Evolutionary conservation across 2,888 invertebrate species (phyloP).

Genomic region (Chymomyza fuscimana): DNA sequence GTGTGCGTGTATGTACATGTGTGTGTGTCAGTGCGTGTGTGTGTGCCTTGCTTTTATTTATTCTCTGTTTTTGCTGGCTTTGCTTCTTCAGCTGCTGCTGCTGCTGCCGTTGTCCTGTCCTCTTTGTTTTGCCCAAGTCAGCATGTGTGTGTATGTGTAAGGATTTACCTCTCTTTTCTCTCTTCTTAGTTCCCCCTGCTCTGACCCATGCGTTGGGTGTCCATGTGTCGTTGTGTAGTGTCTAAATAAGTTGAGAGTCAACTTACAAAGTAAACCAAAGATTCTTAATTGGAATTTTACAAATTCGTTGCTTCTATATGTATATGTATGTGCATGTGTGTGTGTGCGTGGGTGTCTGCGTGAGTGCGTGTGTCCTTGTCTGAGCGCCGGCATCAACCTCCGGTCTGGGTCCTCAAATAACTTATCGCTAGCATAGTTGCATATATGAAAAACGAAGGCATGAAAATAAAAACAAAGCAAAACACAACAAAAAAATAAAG

Average conservation of each 20-base stretch:
- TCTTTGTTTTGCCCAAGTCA: slow-evolving; percentile 64
- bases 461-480: slow-evolving; percentile 44
- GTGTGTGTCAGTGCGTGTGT: slow-evolving; percentile 2
- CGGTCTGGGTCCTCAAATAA: slow-evolving; percentile 61
- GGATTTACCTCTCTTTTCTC: slow-evolving; percentile 49
- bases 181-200: slow-evolving; percentile 1
- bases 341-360: not conserved
- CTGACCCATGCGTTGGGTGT: slow-evolving; percentile 14
- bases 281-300: slow-evolving; percentile 76
- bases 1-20: not conserved
- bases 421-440: slow-evolving; percentile 68
- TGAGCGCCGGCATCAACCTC: slow-evolving; percentile 29
- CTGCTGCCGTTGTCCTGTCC: slow-evolving; percentile 58
- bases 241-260: slow-evolving; percentile 75
- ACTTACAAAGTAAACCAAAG: slow-evolving; percentile 76
- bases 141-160: slow-evolving; percentile 36
- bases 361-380: slow-evolving; percentile 23
- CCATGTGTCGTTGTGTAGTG: slow-evolving; percentile 67
- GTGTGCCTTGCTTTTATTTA: slow-evolving; percentile 60
- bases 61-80: slow-evolving; percentile 64
- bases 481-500: slow-evolving; percentile 28
- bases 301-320: slow-evolving; percentile 56
- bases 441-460: slow-evolving; percentile 65
- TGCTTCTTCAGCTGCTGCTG: not conserved
- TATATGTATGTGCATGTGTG: not conserved